These are phyloP conservation scores for Bradypodion ventrale DNA, from an alignment of 2,797 vertebrate species.

Conservation along the genomic window DNA sequence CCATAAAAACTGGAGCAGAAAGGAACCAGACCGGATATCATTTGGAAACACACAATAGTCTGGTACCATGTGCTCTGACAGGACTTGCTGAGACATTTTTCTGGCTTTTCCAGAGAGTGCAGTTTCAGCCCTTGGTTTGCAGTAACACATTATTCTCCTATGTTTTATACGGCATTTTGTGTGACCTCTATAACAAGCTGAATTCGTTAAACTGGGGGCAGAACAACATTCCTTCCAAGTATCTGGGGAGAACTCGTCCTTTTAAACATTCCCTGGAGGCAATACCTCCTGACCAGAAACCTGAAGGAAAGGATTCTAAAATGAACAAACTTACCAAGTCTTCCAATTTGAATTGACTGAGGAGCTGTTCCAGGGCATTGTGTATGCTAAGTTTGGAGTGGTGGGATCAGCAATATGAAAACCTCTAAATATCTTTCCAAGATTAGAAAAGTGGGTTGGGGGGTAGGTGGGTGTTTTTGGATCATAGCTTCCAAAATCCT, in stretches of 20 bases:
- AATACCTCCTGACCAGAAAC: background rate
- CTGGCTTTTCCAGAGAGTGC: too few relatives aligned
- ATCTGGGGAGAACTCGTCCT: background rate
- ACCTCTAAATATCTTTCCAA: background rate
- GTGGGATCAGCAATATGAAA: background rate
- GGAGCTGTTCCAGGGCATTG: background rate
- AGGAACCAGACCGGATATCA: too few relatives aligned
- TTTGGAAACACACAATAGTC: too few relatives aligned
- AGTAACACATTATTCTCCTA: background rate
- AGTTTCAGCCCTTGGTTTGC: too few relatives aligned
- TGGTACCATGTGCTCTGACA: too few relatives aligned
- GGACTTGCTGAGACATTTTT: too few relatives aligned
- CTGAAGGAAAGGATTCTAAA: background rate
- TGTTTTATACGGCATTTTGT: background rate
- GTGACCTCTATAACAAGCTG: too few relatives aligned
- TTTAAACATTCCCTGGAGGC: background rate
- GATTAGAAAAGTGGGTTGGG: background rate
- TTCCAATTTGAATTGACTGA: background rate
- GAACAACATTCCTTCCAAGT: background rate
- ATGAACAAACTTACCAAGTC: background rate
- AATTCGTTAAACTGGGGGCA: background rate
- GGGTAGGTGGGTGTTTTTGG: too few relatives aligned
- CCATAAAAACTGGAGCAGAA: too few relatives aligned
- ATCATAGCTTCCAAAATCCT: too few relatives aligned
- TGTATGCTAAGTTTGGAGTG: background rate